Conservation (phyloP, 2,113 vertebrate genomes). For the Pelmatolapia mariae region DNA sequence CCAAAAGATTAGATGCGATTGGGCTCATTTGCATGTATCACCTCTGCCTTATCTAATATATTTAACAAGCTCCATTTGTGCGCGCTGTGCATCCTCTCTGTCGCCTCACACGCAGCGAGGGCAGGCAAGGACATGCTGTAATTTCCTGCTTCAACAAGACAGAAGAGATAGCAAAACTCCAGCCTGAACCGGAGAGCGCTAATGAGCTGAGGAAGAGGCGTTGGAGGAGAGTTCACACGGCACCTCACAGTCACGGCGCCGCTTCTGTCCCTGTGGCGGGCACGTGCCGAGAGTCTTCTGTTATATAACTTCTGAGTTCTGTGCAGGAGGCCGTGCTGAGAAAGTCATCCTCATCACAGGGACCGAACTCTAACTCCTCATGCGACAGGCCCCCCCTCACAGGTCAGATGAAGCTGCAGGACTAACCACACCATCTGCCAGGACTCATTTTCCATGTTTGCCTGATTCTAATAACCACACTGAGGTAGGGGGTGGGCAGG, state of each 20-base stretch:
- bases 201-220: slow-evolving; percentile 12
- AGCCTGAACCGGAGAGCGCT: not conserved
- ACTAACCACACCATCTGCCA: slow-evolving; percentile 3
- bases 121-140: not conserved
- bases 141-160: not conserved
- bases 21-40: not conserved
- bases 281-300: not conserved
- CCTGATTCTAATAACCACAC: not conserved
- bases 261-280: not conserved
- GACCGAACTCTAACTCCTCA: not conserved
- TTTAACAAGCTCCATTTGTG: not conserved
- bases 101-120: not conserved
- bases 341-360: not conserved
- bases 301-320: slow-evolving; percentile 29
- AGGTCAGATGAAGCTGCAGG: not conserved
- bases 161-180: not conserved
- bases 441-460: not conserved
- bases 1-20: not conserved
- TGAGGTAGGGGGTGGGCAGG: not conserved
- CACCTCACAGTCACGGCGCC: not conserved
- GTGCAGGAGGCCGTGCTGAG: not conserved
- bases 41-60: not conserved
- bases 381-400: not conserved
- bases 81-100: not conserved
- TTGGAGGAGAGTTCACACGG: not conserved